Conservation (phyloP, 2,113 vertebrate species). For the Oreochromis tanganicae region DNA sequence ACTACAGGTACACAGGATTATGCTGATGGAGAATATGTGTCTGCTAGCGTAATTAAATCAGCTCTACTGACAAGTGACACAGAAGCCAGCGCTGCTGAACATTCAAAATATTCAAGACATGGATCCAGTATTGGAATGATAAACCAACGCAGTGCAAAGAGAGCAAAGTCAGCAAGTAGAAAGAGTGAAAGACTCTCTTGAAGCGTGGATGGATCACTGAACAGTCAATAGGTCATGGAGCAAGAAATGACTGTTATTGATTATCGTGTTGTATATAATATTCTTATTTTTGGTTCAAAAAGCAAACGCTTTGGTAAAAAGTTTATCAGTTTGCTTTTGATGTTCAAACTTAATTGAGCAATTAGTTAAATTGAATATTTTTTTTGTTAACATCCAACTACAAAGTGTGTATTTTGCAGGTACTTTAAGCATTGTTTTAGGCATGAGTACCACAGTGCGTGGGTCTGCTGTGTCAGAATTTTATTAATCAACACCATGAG, state of each 20-base stretch:
- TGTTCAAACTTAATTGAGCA: not conserved
- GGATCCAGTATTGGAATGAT: not conserved
- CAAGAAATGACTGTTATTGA: not conserved
- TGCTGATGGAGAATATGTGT: conserved; percentile 16
- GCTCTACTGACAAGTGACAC: not conserved
- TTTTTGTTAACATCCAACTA: not conserved
- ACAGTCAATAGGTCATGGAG: not conserved
- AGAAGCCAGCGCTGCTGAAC: not conserved
- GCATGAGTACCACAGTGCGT: not conserved
- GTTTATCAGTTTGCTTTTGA: not conserved
- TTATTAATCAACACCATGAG: not conserved
- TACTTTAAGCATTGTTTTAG: not conserved
- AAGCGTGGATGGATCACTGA: not conserved
- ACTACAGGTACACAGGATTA: conserved; percentile 15
- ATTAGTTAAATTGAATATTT: not conserved
- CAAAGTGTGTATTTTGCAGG: not conserved
- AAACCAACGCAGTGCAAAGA: not conserved
- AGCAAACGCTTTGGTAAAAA: not conserved
- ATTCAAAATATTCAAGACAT: not conserved
- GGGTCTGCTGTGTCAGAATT: not conserved
- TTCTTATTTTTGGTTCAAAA: not conserved
- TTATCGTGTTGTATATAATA: not conserved
- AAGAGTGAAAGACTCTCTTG: not conserved
- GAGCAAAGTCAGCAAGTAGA: not conserved
- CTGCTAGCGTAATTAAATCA: conserved; percentile 24